A percentile compares a stretch with the other conserved stretches of the same genome.
phyloP scores from a whole-genome alignment of 1,140 invertebrate genomes.

The Sipha flava region DNA sequence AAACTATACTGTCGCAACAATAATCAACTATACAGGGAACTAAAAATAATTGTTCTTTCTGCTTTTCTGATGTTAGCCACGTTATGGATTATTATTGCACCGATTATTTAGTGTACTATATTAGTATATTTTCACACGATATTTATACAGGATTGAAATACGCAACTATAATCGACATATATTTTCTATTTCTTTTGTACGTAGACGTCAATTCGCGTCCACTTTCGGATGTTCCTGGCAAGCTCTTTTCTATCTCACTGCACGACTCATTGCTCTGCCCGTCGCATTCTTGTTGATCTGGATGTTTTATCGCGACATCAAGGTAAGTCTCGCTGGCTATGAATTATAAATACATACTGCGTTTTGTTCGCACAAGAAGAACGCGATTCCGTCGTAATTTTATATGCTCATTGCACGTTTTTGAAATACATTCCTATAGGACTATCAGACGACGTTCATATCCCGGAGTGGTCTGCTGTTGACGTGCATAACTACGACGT shows the following conservation, averaged over 20 bases:
- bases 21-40: too few species aligned
- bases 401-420: too few species aligned
- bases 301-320: constrained; percentile 66
- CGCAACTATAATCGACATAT: too few species aligned
- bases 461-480: constrained; percentile 71
- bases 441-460: constrained; percentile 64
- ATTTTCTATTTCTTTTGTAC: neutral
- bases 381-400: too few species aligned
- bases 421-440: constrained; percentile 45
- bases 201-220: constrained; percentile 61
- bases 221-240: constrained; percentile 66
- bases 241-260: constrained; percentile 62
- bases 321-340: constrained; percentile 44
- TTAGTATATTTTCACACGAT: neutral
- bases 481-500: constrained; percentile 66
- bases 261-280: constrained; percentile 65
- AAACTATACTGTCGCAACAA: too few species aligned
- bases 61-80: too few species aligned
- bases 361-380: too few species aligned
- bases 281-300: constrained; percentile 68
- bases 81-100: too few species aligned
- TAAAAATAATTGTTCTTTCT: too few species aligned
- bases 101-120: too few species aligned
- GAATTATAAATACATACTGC: too few species aligned
- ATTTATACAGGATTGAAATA: too few species aligned